Evolutionary conservation across 2,797 vertebrate genomes (phyloP).

Genomic region (Eleutherodactylus coqui): DNA sequence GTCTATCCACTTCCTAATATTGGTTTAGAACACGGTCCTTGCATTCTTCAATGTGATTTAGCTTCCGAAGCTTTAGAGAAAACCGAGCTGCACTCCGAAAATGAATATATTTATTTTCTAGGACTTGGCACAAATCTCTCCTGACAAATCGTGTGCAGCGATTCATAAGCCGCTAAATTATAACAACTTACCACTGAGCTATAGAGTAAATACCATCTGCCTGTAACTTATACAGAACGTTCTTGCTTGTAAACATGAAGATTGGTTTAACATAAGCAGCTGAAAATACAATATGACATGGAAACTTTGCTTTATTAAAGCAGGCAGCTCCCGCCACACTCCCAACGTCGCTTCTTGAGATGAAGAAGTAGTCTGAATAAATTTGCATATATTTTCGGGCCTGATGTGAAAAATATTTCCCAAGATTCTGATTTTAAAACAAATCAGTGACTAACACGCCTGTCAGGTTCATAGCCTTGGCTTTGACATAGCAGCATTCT

Average conservation of each 20-base stretch:
- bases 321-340: not conserved
- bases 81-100: slow-evolving; percentile 19
- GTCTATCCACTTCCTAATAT: slow-evolving; percentile 6
- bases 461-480: not conserved
- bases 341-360: not conserved
- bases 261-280: slow-evolving; percentile 58
- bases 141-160: slow-evolving; percentile 50
- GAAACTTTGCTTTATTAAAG: slow-evolving; percentile 39
- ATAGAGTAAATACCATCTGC: slow-evolving; percentile 64
- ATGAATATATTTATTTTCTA: slow-evolving; percentile 37
- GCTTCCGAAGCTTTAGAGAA: slow-evolving; percentile 11
- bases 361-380: not conserved
- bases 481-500: not conserved
- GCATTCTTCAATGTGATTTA: slow-evolving; percentile 22
- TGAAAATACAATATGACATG: slow-evolving; percentile 61
- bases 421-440: not conserved
- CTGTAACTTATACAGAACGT: slow-evolving; percentile 46
- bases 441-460: not conserved
- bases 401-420: slow-evolving; percentile 25
- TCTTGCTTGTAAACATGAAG: slow-evolving; percentile 58
- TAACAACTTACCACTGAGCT: slow-evolving; percentile 53
- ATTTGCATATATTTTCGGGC: slow-evolving; percentile 14
- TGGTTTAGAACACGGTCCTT: not conserved
- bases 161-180: slow-evolving; percentile 55
- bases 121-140: slow-evolving; percentile 52